phyloP scores from a whole-genome alignment of 1,140 invertebrate genomes.

The Cotesia chilonis region DNA sequence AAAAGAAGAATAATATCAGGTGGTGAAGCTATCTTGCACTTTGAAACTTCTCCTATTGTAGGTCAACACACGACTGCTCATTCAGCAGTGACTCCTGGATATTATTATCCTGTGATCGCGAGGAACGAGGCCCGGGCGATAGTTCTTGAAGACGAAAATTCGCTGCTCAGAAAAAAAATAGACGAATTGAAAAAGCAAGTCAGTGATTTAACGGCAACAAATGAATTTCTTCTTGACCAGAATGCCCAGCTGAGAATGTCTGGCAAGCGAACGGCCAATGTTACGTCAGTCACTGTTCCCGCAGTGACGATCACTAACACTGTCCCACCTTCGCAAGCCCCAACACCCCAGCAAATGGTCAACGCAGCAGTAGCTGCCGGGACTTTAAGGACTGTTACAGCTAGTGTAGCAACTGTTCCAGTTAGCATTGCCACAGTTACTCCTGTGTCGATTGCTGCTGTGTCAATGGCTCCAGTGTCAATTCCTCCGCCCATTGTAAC shows the following conservation, averaged over 20 bases:
- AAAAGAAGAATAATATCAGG: conserved; percentile 59
- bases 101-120: conserved; percentile 62
- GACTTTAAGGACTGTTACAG: conserved; percentile 70
- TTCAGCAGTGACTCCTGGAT: conserved; percentile 51
- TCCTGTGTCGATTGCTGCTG: conserved; percentile 69
- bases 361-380: conserved; percentile 62
- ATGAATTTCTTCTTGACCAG: conserved; percentile 83
- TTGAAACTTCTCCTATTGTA: conserved; percentile 56
- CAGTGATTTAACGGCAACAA: conserved; percentile 78
- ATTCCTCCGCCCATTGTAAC: conserved; percentile 71
- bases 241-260: conserved; percentile 79
- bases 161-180: conserved; percentile 75
- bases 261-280: conserved; percentile 67
- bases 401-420: conserved; percentile 72
- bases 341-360: conserved; percentile 65
- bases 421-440: conserved; percentile 71
- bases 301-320: conserved; percentile 70
- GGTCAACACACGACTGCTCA: conserved; percentile 54
- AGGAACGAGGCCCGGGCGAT: conserved; percentile 64
- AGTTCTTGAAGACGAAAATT: conserved; percentile 79
- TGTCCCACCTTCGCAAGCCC: conserved; percentile 64
- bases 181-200: conserved; percentile 79
- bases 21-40: conserved; percentile 59
- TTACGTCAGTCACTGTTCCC: conserved; percentile 68
- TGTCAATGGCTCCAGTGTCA: conserved; percentile 69